Evolutionary conservation across 2,888 invertebrate genomes (phyloP).

Genomic region (Drosophila stalkeri): DNA sequence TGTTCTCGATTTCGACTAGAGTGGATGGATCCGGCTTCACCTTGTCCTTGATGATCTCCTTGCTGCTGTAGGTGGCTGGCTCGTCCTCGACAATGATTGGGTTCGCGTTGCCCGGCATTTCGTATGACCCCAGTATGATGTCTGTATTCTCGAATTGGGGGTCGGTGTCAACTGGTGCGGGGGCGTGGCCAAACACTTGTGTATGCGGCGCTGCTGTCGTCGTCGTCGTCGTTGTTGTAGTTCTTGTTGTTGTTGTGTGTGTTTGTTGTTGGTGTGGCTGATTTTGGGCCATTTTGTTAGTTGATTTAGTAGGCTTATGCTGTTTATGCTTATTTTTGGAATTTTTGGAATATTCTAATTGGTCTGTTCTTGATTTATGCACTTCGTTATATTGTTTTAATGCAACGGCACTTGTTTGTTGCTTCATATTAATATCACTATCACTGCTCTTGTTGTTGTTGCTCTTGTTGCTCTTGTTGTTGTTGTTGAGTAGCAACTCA

Average conservation of each 20-base stretch:
- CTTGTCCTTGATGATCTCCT: slow-evolving; percentile 80
- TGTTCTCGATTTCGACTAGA: slow-evolving; percentile 85
- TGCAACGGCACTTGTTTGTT: slow-evolving; percentile 65
- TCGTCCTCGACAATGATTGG: slow-evolving; percentile 68
- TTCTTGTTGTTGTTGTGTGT: slow-evolving; percentile 50
- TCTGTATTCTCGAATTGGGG: slow-evolving; percentile 39
- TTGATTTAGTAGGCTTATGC: slow-evolving; percentile 55
- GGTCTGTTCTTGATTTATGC: slow-evolving; percentile 78
- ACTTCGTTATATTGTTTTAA: slow-evolving; percentile 74
- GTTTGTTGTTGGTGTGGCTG: slow-evolving; percentile 48
- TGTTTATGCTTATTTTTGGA: slow-evolving; percentile 58
- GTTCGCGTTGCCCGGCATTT: slow-evolving; percentile 63
- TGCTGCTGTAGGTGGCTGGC: slow-evolving; percentile 81
- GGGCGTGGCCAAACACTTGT: slow-evolving; percentile 11
- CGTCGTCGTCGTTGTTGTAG: slow-evolving; percentile 33
- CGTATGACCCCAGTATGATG: slow-evolving; percentile 59
- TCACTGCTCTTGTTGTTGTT: slow-evolving; percentile 61
- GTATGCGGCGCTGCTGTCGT: slow-evolving; percentile 26
- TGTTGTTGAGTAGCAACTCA: slow-evolving; percentile 59
- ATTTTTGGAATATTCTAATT: slow-evolving; percentile 82
- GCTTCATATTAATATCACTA: slow-evolving; percentile 58
- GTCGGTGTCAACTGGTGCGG: background rate
- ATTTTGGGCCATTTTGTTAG: slow-evolving; percentile 68
- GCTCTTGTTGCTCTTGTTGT: too few relatives aligned
- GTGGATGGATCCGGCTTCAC: slow-evolving; percentile 84